Percentiles rank a stretch among this genome's conserved stretches.
phyloP scores from a whole-genome alignment of 2,888 invertebrate genomes.

The Cosmia pyralina region DNA sequence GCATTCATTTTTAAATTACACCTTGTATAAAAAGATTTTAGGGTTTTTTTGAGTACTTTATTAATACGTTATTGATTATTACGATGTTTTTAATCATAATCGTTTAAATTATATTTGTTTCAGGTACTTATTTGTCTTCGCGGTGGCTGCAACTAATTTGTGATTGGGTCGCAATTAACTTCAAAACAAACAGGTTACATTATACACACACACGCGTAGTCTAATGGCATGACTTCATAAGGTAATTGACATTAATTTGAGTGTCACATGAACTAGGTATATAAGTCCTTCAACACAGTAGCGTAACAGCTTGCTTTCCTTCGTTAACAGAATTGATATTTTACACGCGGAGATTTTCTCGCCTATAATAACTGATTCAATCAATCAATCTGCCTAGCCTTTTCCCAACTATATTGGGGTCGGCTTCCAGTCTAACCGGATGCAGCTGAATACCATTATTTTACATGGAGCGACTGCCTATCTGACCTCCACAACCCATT shows the following conservation, averaged over 20 bases:
- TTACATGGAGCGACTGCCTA: too few species aligned
- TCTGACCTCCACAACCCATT: too few species aligned
- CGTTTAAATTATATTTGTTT: conserved; percentile 17
- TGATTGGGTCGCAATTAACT: neutral
- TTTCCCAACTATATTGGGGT: too few species aligned
- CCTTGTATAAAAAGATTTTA: neutral
- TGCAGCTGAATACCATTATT: too few species aligned
- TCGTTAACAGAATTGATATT: neutral
- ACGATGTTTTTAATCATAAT: neutral
- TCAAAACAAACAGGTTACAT: neutral
- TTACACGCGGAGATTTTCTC: conserved; percentile 5
- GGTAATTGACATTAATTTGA: neutral
- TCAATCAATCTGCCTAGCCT: too few species aligned
- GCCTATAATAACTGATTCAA: neutral
- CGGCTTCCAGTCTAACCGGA: too few species aligned
- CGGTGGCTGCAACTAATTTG: neutral
- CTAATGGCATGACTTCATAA: conserved; percentile 27
- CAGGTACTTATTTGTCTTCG: neutral
- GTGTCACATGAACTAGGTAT: conserved; percentile 12
- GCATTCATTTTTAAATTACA: too few species aligned
- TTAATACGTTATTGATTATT: neutral
- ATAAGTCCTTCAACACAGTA: conserved; percentile 18
- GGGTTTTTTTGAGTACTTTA: neutral
- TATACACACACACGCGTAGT: neutral
- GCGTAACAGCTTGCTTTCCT: conserved; percentile 9